Evolutionary conservation across 2,113 vertebrate species (phyloP), one percentile per base, ranked within the genome.

Genomic region (Epinephelus moara): DNA sequence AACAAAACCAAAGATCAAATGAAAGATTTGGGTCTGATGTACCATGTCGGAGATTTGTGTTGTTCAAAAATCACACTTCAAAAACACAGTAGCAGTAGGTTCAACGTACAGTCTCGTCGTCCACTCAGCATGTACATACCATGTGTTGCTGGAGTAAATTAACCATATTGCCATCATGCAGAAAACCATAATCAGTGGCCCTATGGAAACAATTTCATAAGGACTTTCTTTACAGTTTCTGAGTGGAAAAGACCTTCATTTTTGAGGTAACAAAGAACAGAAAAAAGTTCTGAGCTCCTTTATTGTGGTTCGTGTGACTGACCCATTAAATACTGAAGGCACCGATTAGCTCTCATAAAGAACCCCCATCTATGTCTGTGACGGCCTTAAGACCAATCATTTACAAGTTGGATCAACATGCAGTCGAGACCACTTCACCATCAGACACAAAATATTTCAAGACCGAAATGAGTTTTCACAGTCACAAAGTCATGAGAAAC

Each of bases 61-160:
- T 45, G 52, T 68, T 82, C 6, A 78, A 30, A 57, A 87, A 82
- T 75, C 87, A 92, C 80, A 88, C 85, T 74, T 78, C 23, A 83
- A 82, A 75, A 88, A 87, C 37, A 89, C 62, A 87, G 33, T 7
- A 77, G 33, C 62, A 57, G 45, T 27, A 15, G 19, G n/a, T 81
- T 63, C 62, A 61, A 76, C 77, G 64, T 59, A 71, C 61, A 74
- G 25, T 33, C 56, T 8, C 1, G 40, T 10, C 18, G 30, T 75
- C 37, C 47, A 60, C 27, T 52, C 59, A 57, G 14, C 47, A 77
- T 23, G 62, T 75, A 80, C 37, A 81, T 25, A 67, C 27, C 61
- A 25, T 42, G n/a, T 57, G 49, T 61, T 33, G 72, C 4, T 33
- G 7, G 21, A 21, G 23, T 52, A n/a, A 61, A 80, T 68, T 9